Evolutionary conservation across 2,113 vertebrate species (phyloP).

Genomic region (Mormyrus lacerda): DNA sequence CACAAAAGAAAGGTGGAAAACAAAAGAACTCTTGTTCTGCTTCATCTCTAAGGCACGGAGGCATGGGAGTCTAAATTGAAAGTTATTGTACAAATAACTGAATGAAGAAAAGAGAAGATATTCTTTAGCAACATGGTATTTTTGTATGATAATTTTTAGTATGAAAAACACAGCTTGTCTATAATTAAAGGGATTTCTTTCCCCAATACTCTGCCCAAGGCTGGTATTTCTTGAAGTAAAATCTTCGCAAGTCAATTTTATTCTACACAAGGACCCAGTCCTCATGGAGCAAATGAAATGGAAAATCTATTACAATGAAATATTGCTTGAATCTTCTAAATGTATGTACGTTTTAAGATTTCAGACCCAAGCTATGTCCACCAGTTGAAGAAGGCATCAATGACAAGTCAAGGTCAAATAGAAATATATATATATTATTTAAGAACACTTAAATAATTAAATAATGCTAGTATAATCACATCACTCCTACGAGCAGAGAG

Average conservation of each 20-base stretch:
- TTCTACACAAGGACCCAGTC: not conserved
- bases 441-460: no score
- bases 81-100: not conserved
- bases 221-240: not conserved
- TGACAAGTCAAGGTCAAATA: constrained; percentile 52
- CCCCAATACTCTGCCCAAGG: not conserved
- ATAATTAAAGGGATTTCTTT: not conserved
- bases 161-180: not conserved
- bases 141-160: not conserved
- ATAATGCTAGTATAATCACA: no score
- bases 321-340: not conserved
- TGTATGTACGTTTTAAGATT: constrained; percentile 34
- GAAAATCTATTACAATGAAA: constrained; percentile 1
- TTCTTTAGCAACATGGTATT: not conserved
- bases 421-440: not conserved
- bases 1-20: no score
- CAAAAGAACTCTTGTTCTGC: not conserved
- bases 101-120: not conserved
- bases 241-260: not conserved
- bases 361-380: constrained; percentile 45
- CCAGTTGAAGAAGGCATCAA: constrained; percentile 52
- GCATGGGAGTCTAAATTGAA: not conserved
- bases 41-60: not conserved
- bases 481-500: no score
- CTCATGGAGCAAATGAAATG: not conserved